These are phyloP conservation scores for Mus caroli DNA, from an alignment of 2,797 vertebrate genomes.

Conservation along the genomic window DNA sequence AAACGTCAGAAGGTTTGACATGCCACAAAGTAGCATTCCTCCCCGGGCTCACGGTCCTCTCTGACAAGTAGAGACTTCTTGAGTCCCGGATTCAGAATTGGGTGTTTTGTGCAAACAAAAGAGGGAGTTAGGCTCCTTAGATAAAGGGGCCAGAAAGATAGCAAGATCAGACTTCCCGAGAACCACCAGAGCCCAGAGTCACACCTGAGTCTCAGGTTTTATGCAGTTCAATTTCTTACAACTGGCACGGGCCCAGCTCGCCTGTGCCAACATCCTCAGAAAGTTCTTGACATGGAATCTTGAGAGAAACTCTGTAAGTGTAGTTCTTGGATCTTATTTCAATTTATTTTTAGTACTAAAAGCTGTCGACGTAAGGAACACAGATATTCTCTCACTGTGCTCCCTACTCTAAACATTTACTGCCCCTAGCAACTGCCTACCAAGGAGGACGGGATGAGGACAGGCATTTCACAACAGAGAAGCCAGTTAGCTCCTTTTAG, in stretches of 20 bases:
- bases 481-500: not conserved
- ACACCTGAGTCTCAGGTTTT: not conserved
- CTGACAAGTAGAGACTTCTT: not conserved
- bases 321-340: not conserved
- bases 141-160: not conserved
- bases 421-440: not conserved
- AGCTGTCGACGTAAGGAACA: not conserved
- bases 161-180: not conserved
- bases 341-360: slow-evolving; percentile 27
- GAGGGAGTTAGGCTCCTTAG: not conserved
- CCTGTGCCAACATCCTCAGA: not conserved
- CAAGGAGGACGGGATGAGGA: not conserved
- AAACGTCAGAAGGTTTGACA: not conserved
- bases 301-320: not conserved
- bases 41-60: not conserved
- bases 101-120: not conserved
- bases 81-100: not conserved
- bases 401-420: not conserved
- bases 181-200: not conserved
- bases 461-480: not conserved
- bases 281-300: not conserved
- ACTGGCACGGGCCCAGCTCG: not conserved
- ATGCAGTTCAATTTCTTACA: not conserved
- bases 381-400: not conserved
- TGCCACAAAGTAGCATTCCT: not conserved